Evolutionary conservation across 2,797 vertebrate genomes (phyloP), one percentile per base, ranked within the genome.

Genomic region (Mormyrus proboscirostris): DNA sequence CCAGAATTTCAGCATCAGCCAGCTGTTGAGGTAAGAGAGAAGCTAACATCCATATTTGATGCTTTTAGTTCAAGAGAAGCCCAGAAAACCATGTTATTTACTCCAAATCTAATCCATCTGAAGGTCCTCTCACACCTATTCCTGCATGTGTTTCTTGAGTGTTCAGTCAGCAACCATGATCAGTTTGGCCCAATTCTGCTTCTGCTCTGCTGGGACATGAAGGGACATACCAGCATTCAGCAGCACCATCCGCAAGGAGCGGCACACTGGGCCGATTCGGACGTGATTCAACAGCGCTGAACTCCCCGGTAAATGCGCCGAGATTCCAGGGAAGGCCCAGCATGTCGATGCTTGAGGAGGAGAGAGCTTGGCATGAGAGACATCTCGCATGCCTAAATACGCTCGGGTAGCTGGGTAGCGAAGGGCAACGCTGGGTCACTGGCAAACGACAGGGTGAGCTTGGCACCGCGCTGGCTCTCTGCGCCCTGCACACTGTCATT

Each of bases 291-390:
- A 89, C 92, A 89, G 90, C 57, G 90, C 91, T 92, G 92, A 93
- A 91, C 92, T 84, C 86, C 41, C 87, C 16, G 0, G 79, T 22
- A 90, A 93, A 91, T 89, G 91, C 92, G 91, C 92, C 44, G 92
- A 89, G 91, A 92, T 92, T 93, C 91, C 90, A 92, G 91, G 62
- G 91, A 91, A 57, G 50, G 51, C 93, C 89, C 92, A 89, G 92
- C 93, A 90, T 93, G 94, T 94, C 91, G 90, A 65, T 92, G 10
- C 41, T 92, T 91, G 92, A 93, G 92, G 91, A 12, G 83, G 94
- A 94, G 93, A 19, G 19, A 69, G 84, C 86, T 92, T 90, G 89
- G 33, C 89, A 90, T 50, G 89, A 90, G 92, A 92, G 90, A 91
- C 92, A 92, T 92, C 91, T 91, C 90, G 90, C 82, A 90, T 91